Evolutionary conservation across 37 sponge, comb jelly and placozoan genomes (phyloP).

Genomic region (Spongia lamella): DNA sequence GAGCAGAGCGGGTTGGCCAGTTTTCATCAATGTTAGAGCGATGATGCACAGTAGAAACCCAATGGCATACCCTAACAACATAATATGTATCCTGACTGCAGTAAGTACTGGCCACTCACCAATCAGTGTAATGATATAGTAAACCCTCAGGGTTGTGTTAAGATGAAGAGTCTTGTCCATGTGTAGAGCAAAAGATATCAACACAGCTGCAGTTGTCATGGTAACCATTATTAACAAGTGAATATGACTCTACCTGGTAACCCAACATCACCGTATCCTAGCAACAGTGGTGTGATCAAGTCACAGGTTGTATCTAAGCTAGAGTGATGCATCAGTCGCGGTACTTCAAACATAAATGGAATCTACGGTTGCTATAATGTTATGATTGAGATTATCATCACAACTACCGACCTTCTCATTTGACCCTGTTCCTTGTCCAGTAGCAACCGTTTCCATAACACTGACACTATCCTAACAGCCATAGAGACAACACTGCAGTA

Average conservation of each 20-base stretch:
- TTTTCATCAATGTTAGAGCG: conserved; percentile 55
- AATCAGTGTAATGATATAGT: too few relatives aligned
- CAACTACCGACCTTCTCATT: conserved; percentile 23
- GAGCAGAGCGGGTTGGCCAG: conserved; percentile 86
- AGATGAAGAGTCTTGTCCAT: neutral
- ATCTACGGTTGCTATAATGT: conserved; percentile 4
- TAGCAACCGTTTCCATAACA: conserved; percentile 84
- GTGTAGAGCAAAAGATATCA: too few relatives aligned
- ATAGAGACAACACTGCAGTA: neutral
- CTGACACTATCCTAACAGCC: conserved; percentile 63
- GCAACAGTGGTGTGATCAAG: neutral
- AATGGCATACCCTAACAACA: conserved; percentile 58
- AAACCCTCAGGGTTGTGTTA: neutral
- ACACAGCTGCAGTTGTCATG: too few relatives aligned
- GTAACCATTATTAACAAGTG: too few relatives aligned
- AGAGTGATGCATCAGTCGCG: conserved; percentile 3
- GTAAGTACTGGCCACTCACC: too few relatives aligned
- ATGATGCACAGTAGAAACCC: conserved; percentile 63
- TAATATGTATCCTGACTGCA: too few relatives aligned
- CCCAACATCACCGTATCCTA: conserved; percentile 82
- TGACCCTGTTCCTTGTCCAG: conserved; percentile 28
- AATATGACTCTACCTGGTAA: conserved; percentile 65
- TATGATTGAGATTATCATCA: neutral
- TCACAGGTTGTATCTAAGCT: too few relatives aligned
- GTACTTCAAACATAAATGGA: conserved; percentile 52